These are phyloP conservation scores for Chiroxiphia lanceolata DNA, from an alignment of 2,797 vertebrate species.

Conservation along the genomic window DNA sequence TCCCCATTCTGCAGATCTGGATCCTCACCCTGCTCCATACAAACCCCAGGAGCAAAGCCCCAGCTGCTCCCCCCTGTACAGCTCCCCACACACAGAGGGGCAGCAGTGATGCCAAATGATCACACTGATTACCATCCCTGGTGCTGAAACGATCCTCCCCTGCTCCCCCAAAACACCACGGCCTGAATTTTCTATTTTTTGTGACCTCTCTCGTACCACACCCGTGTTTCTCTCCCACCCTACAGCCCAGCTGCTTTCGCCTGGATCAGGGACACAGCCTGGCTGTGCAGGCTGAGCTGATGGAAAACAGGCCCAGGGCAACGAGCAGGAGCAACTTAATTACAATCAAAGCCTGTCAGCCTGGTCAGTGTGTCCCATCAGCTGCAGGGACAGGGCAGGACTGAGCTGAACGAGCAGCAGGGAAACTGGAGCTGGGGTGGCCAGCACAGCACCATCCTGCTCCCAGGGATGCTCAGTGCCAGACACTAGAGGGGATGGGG, in stretches of 20 bases:
- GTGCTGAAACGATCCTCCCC: accelerated
- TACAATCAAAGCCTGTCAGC: not conserved
- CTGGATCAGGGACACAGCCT: not conserved
- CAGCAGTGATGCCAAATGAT: not conserved
- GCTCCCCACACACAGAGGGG: accelerated
- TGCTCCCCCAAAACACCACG: not conserved
- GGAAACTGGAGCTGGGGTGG: not conserved
- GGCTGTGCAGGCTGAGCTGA: not conserved
- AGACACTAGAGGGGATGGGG: not conserved
- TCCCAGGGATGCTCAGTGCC: not conserved
- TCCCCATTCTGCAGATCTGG: not conserved
- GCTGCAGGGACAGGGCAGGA: not conserved
- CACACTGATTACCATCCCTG: not conserved
- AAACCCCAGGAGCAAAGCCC: not conserved
- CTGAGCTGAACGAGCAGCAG: not conserved
- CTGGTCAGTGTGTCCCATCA: not conserved
- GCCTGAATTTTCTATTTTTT: not conserved
- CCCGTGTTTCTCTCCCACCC: not conserved
- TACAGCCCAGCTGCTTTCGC: not conserved
- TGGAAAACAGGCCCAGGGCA: not conserved
- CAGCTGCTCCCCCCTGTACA: not conserved
- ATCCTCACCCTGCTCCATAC: accelerated
- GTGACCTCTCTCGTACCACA: accelerated
- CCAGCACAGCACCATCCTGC: not conserved
- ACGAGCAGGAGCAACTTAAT: not conserved